Percentiles rank a stretch among this genome's conserved stretches.
phyloP scores from a whole-genome alignment of 92 coral and sea anemone genomes.

The Epizoanthus scotinus region DNA sequence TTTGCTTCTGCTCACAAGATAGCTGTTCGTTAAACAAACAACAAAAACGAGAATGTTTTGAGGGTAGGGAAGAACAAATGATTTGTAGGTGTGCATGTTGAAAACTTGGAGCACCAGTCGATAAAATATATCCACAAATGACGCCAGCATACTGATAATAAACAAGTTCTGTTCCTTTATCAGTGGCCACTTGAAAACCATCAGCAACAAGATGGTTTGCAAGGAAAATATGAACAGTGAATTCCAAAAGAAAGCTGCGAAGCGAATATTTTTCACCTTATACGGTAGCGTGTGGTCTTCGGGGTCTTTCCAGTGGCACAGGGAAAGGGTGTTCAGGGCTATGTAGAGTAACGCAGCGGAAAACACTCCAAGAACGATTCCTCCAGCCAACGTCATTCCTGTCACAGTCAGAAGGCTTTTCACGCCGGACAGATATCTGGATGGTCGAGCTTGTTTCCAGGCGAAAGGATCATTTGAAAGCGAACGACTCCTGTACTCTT shows the following conservation, averaged over 20 bases:
- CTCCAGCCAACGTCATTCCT: background rate
- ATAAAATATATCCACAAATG: slow-evolving; percentile 35
- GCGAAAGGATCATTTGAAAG: slow-evolving; percentile 18
- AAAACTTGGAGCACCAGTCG: slow-evolving; percentile 21
- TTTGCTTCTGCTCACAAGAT: slow-evolving; percentile 3
- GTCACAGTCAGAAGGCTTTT: slow-evolving; percentile 1
- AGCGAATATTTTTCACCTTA: background rate
- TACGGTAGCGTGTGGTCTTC: background rate
- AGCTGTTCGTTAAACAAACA: background rate
- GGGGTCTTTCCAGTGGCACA: background rate
- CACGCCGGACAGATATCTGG: background rate
- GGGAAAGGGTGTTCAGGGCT: background rate
- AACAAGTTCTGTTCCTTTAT: slow-evolving; percentile 25
- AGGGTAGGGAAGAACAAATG: slow-evolving; percentile 34
- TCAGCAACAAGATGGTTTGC: slow-evolving; percentile 24
- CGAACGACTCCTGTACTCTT: slow-evolving; percentile 25
- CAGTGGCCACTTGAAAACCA: slow-evolving; percentile 38
- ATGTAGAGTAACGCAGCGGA: background rate
- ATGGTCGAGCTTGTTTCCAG: slow-evolving; percentile 17
- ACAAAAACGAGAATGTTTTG: slow-evolving; percentile 4
- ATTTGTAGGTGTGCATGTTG: slow-evolving; percentile 1
- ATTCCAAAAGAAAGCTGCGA: background rate
- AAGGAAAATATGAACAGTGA: slow-evolving; percentile 22
- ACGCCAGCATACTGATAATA: slow-evolving; percentile 17
- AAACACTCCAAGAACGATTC: background rate